Evolutionary conservation across 2,113 vertebrate genomes (phyloP).

Genomic region (Corapipo altera): DNA sequence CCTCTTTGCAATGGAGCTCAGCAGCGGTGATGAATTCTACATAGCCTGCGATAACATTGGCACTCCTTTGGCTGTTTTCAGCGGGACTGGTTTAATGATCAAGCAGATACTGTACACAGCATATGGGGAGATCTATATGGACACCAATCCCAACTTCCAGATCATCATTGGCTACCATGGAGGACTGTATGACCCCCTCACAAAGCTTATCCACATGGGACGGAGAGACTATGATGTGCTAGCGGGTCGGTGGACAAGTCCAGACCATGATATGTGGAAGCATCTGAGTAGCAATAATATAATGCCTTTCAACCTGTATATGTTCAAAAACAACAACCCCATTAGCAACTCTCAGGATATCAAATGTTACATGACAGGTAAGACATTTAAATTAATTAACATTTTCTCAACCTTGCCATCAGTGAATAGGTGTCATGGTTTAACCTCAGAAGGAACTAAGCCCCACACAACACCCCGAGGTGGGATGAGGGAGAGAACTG

Average conservation of each 20-base stretch:
- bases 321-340: conserved; percentile 99
- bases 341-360: conserved; percentile 95
- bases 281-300: conserved; percentile 88
- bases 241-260: conserved; percentile 94
- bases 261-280: conserved; percentile 91
- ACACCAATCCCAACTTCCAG: conserved; percentile 95
- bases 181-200: conserved; percentile 94
- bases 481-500: neutral
- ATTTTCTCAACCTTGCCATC: neutral
- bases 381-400: conserved; percentile 27
- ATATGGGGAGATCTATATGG: conserved; percentile 96
- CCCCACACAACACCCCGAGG: neutral
- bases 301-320: conserved; percentile 96
- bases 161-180: conserved; percentile 93
- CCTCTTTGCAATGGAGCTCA: conserved; percentile 97
- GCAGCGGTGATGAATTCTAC: conserved; percentile 95
- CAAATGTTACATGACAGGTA: conserved; percentile 99
- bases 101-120: conserved; percentile 95
- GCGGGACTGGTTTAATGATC: conserved; percentile 94
- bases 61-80: conserved; percentile 95
- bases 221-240: conserved; percentile 93
- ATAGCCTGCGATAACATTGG: conserved; percentile 97
- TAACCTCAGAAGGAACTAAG: neutral
- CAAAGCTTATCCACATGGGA: conserved; percentile 94
- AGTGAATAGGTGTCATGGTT: neutral